These are phyloP conservation scores for Aphidius ervi DNA, from an alignment of 1,140 invertebrate species.

Conservation along the genomic window DNA sequence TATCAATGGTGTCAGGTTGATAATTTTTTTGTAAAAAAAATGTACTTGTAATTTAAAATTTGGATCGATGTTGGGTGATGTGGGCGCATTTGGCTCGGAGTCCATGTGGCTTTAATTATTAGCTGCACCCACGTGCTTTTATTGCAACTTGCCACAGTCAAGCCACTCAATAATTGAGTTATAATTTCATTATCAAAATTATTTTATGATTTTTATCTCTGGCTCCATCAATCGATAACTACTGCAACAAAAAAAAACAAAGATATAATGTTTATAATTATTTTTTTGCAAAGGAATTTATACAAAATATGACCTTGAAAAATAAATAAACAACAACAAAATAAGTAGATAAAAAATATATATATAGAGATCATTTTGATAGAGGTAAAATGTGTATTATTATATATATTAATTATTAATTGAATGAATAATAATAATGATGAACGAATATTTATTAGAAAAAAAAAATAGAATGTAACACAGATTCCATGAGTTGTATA, in stretches of 20 bases:
- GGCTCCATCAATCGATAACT: neutral
- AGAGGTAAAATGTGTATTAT: no score
- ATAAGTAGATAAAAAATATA: no score
- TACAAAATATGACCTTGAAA: no score
- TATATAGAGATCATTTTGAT: no score
- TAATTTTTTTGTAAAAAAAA: constrained; percentile 14
- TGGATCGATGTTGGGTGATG: constrained; percentile 14
- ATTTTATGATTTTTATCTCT: neutral
- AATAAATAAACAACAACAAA: no score
- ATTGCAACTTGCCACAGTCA: constrained; percentile 17
- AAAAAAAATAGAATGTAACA: no score
- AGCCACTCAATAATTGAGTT: neutral
- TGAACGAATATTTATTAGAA: no score
- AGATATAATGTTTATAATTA: no score
- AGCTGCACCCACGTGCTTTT: constrained; percentile 21
- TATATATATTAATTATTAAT: no score
- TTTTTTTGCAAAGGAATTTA: no score
- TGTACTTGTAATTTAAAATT: constrained; percentile 13
- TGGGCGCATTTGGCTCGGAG: constrained; percentile 22
- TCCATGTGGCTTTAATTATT: constrained; percentile 29
- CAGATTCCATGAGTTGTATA: no score
- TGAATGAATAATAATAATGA: no score
- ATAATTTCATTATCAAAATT: constrained; percentile 1
- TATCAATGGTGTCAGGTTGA: constrained; percentile 17
- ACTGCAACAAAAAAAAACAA: neutral